phyloP scores from a whole-genome alignment of 1,140 invertebrate species.

The Andrena cerasifolii region DNA sequence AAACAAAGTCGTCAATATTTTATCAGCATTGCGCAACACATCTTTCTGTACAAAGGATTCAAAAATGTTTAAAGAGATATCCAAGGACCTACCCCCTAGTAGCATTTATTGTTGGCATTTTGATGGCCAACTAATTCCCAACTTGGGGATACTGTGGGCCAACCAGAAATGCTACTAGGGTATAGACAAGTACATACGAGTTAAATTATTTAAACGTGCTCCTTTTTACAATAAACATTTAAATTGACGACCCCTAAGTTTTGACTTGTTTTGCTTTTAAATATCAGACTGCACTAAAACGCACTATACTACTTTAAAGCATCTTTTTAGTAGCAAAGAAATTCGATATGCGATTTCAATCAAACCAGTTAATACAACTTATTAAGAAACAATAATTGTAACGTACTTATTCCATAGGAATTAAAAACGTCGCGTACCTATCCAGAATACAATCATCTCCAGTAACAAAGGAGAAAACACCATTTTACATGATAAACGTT shows the following conservation, averaged over 20 bases:
- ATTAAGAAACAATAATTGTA: not conserved
- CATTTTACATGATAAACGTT: not conserved
- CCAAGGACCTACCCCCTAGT: not conserved
- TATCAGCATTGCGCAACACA: not conserved
- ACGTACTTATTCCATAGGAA: not conserved
- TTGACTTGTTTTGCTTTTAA: slow-evolving; percentile 2
- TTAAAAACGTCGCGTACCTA: not conserved
- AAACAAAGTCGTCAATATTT: not conserved
- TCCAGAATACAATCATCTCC: not conserved
- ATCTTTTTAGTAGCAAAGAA: not conserved
- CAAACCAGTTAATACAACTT: not conserved
- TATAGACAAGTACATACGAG: too few species aligned
- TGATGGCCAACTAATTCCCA: too few species aligned
- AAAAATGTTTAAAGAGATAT: not conserved
- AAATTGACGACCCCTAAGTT: slow-evolving; percentile 2
- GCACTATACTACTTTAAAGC: not conserved
- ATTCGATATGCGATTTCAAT: not conserved
- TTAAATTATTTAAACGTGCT: too few species aligned
- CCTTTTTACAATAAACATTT: not conserved
- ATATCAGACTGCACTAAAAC: not conserved
- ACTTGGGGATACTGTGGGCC: too few species aligned
- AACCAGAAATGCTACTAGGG: too few species aligned
- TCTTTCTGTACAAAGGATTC: not conserved
- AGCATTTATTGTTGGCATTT: too few species aligned
- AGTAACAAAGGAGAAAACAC: too few species aligned